These are phyloP conservation scores for Spisula subtruncata DNA, from an alignment of 2,888 invertebrate genomes.

Conservation along the genomic window DNA sequence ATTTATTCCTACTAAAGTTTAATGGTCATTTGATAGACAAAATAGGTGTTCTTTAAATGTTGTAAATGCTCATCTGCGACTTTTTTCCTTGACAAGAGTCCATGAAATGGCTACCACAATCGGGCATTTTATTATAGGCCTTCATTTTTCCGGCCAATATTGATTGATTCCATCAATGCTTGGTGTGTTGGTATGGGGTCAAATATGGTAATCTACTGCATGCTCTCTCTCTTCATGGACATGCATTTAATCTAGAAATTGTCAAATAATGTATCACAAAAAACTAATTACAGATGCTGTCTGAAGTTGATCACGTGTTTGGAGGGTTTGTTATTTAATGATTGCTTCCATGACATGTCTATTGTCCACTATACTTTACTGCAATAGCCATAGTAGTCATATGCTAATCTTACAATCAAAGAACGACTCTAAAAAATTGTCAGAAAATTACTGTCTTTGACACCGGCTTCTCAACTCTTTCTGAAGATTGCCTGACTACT, in stretches of 20 bases:
- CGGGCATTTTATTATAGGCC: too few relatives aligned
- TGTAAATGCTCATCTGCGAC: too few relatives aligned
- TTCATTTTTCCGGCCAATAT: too few relatives aligned
- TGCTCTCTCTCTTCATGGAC: neutral
- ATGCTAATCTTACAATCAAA: neutral
- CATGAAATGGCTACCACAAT: too few relatives aligned
- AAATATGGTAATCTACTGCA: neutral
- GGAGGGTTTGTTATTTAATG: slow-evolving; percentile 12
- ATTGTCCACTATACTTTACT: slow-evolving; percentile 17
- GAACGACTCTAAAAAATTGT: neutral
- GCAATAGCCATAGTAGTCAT: neutral
- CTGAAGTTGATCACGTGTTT: neutral
- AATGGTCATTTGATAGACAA: too few relatives aligned
- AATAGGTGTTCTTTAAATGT: too few relatives aligned
- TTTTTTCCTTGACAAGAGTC: too few relatives aligned
- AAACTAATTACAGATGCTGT: slow-evolving; percentile 24
- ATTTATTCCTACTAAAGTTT: too few relatives aligned
- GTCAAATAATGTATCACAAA: slow-evolving; percentile 15
- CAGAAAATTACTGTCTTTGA: neutral
- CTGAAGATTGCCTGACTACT: neutral
- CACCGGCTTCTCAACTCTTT: neutral
- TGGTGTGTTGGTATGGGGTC: neutral
- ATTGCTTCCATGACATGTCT: slow-evolving; percentile 2
- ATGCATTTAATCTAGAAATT: slow-evolving; percentile 17
- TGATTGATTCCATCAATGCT: neutral